Evolutionary conservation across 2,113 vertebrate genomes (phyloP), one percentile per base, ranked within the genome.

Genomic region (Bubo blakistoni): DNA sequence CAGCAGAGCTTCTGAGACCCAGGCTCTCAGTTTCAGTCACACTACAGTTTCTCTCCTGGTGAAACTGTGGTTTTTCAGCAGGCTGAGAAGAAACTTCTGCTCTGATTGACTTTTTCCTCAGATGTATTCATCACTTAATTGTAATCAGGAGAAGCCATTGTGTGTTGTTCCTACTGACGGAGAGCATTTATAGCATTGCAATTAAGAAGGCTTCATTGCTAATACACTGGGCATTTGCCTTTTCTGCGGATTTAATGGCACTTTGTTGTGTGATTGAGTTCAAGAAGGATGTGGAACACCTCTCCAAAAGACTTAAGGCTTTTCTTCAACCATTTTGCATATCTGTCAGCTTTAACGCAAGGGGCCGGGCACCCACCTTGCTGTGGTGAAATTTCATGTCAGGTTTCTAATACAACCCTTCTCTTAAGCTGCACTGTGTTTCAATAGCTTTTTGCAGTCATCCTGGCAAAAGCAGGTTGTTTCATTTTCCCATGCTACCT

Each of bases 81-180:
- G 40, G 29, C 58, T 81, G n/a, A 66, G 49, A 82, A 96, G 11
- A 29, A 57, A 61, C 70, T 83, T 71, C 32, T 87, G 8, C 72
- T 63, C 52, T 96, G 91, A 84, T 79, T 96, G 90, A 86, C 92
- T 94, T 96, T 94, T 94, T 92, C 69, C 79, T 96, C 76, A 85
- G 87, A 91, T 87, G 65, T 93, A 95, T 89, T 97, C 70, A 91
- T 86, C 58, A 44, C 25, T 51, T 94, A 93, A 94, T 88, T 93
- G 79, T 90, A 97, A 96, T 93, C 86, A 96, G 85, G 44, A 90
- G 34, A 88, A 92, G 79, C 29, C 52, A 81, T 86, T 96, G 85
- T 83, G 47, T 82, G 80, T 88, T 93, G 55, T 52, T 97, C 70
- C 49, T 79, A 47, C 67, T 76, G 69, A 84, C 92, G 57, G 15